These are phyloP conservation scores for Ibidorhyncha struthersii DNA, from an alignment of 2,113 vertebrate genomes.

Conservation along the genomic window DNA sequence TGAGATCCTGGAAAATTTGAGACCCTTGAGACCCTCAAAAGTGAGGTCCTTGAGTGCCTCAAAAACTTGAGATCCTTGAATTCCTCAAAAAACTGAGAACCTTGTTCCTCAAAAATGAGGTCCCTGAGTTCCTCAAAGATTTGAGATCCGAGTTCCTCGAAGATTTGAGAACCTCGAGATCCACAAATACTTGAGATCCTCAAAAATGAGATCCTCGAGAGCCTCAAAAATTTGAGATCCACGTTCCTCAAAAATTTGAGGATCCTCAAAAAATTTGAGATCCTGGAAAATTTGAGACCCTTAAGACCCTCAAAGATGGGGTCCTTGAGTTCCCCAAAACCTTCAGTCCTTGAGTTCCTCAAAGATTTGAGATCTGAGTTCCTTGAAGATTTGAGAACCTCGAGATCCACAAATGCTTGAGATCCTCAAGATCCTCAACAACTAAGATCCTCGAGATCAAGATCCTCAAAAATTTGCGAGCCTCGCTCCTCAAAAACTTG, in stretches of 20 bases:
- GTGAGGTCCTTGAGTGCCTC: no score
- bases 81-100: neutral
- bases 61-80: no score
- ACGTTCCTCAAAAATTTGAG: neutral
- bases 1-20: neutral
- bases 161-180: fast-evolving
- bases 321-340: neutral
- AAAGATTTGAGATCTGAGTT: neutral
- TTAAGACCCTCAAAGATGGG: neutral
- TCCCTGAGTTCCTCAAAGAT: no score
- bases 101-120: neutral
- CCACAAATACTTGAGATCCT: neutral
- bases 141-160: neutral
- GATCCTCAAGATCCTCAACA: neutral
- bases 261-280: neutral
- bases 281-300: neutral
- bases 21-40: neutral
- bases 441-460: neutral
- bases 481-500: no score
- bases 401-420: no score
- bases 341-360: neutral
- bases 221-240: neutral
- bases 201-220: neutral
- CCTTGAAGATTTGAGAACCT: neutral
- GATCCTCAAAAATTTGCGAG: neutral